A percentile compares a stretch with the other conserved stretches of the same genome.
phyloP scores from a whole-genome alignment of 2,888 invertebrate species.

The Scaptomyza polygonia region DNA sequence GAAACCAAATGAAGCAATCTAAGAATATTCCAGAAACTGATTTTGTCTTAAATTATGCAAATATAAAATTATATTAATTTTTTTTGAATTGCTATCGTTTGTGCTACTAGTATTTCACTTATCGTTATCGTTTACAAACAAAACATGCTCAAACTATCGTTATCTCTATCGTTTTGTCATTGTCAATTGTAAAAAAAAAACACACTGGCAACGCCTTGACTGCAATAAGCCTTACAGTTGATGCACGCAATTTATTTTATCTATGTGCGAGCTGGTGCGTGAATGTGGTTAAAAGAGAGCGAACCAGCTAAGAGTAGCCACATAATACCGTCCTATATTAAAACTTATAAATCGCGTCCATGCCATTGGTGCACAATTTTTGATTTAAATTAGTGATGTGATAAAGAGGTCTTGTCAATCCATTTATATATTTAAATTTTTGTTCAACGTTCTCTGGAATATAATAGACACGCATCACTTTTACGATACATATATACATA shows the following conservation, averaged over 20 bases:
- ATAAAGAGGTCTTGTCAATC: slow-evolving; percentile 4
- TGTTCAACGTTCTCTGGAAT: slow-evolving; percentile 23
- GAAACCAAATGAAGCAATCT: slow-evolving; percentile 34
- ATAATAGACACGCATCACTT: slow-evolving; percentile 32
- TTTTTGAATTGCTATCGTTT: neutral
- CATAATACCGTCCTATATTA: slow-evolving; percentile 59
- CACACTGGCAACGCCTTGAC: slow-evolving; percentile 32
- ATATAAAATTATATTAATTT: neutral
- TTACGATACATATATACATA: neutral
- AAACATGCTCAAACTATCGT: no score
- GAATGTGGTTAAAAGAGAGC: slow-evolving; percentile 1
- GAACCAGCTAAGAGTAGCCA: slow-evolving; percentile 37
- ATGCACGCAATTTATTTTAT: slow-evolving; percentile 15
- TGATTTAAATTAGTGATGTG: slow-evolving; percentile 14
- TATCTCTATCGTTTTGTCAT: slow-evolving; percentile 3
- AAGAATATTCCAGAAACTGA: slow-evolving; percentile 26
- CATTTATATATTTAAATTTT: slow-evolving; percentile 6
- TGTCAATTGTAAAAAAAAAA: slow-evolving; percentile 2
- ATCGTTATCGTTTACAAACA: no score
- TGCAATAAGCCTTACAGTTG: slow-evolving; percentile 41
- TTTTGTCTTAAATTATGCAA: neutral
- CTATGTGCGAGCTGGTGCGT: slow-evolving; percentile 4
- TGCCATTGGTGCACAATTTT: slow-evolving; percentile 38
- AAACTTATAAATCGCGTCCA: slow-evolving; percentile 53
- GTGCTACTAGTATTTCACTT: neutral